Evolutionary conservation across 2,888 invertebrate species (phyloP), one percentile per base, ranked within the genome.

Genomic region (Rhamnusium bicolor): DNA sequence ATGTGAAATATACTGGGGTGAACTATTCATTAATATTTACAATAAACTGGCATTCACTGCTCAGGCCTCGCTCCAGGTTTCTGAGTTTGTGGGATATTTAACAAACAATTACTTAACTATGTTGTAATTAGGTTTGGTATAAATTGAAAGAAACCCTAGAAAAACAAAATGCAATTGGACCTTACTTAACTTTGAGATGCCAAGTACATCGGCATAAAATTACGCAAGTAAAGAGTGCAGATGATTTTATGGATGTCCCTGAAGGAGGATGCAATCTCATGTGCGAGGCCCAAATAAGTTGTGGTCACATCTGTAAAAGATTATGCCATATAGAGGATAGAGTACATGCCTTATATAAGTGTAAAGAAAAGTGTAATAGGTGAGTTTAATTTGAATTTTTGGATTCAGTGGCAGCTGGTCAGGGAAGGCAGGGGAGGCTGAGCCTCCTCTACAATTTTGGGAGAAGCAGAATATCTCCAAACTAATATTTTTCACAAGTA

Each of bases 251-350:
- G 5, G 86, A 88, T 24, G 88, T 90, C 6, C 88, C 90, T 0
- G 91, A 92, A 86, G 92, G 92, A 1, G 94, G 94, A 0, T 94
- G 94, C 82, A 82, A 84, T 29, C 73, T 83, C 51, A 85, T 85
- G 16, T 95, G 94, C 83, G 87, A 89, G 16, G 70, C 53, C 12
- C 16, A 32, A 5, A 74, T 82, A 71, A 68, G 61, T 0, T 95
- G 94, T 83, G 92, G 92, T 0, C 94, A 95, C 84, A 81, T 78
- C 1, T 95, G 94, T 85, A 85, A 85, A 0, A 86, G 88, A 46
- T 80, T 90, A 12, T 94, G 94, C 82, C 94, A 94, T 81, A 86
- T 89, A 1, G 86, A 87, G 62, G 92, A 93, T 78, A 85, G 88
- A 19, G 86, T 89, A 0, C 94, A 94, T 80, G 24, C 65, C 0